phyloP scores from a whole-genome alignment of 2,113 vertebrate species.

The Muscicapa adusta region DNA sequence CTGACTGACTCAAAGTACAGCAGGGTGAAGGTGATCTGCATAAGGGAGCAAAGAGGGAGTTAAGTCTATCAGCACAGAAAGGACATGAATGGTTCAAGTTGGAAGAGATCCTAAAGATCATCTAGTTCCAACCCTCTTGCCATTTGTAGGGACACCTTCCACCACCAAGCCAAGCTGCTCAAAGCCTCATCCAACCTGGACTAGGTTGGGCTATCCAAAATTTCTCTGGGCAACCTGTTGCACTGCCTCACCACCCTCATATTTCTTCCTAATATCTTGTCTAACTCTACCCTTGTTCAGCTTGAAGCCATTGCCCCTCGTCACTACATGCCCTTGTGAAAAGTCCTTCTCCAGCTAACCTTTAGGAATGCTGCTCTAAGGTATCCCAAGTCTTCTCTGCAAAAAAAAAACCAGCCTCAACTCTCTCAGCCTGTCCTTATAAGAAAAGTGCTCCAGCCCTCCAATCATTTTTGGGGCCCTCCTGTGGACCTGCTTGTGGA shows the following conservation, averaged over 20 bases:
- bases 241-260: not conserved
- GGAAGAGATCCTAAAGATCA: not conserved
- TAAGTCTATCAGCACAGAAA: not conserved
- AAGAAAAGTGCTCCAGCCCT: not conserved
- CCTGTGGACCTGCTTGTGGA: no score
- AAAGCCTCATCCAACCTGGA: not conserved
- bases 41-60: accelerated
- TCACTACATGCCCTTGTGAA: no score
- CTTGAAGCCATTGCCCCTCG: not conserved
- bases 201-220: not conserved
- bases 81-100: not conserved
- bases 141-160: not conserved
- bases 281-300: not conserved
- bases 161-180: not conserved
- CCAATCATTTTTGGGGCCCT: accelerated
- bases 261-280: not conserved
- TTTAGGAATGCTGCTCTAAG: not conserved
- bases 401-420: not conserved
- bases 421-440: no score
- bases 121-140: not conserved
- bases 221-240: not conserved
- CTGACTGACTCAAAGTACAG: not conserved
- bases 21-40: not conserved
- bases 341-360: not conserved
- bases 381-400: not conserved